Evolutionary conservation across 2,888 invertebrate genomes (phyloP), one percentile per base, ranked within the genome.

Genomic region (Timandra comae): DNA sequence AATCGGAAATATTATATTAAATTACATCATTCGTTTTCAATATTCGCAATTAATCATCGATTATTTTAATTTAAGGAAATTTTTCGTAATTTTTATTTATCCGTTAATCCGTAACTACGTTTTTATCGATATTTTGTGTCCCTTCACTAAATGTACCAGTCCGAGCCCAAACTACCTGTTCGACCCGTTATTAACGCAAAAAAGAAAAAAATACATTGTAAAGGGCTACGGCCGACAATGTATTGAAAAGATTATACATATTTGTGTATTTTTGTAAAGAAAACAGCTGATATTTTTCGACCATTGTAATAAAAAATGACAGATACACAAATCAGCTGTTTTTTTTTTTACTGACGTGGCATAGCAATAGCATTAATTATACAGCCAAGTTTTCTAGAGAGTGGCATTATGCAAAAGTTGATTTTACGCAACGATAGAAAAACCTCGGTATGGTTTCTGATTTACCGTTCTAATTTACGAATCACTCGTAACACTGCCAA

Each of bases 101-200:
- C n/a, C n/a, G n/a, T n/a, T n/a, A n/a, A n/a, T n/a, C n/a, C n/a
- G n/a, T n/a, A n/a, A n/a, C n/a, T n/a, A n/a, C n/a, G n/a, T 10
- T 2, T 12, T 31, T 33, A 47, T 50, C 52, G 50, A 52, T 35
- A 46, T 11, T 24, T 9, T 11, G 8, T 10, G 16, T 40, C 41
- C 43, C 58, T 48, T 20, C 56, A 49, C 55, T 56, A 52, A 12
- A n/a, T n/a, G 27, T 37, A 46, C 47, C 37, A 43, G 50, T 53
- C 46, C 41, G 41, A 38, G 35, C 34, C 44, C 33, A 37, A 48
- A 41, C 44, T 56, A 63, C 59, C 55, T 46, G 56, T 33, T 41
- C 13, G 47, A 53, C 59, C 64, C 63, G 63, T 63, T 63, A 60
- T 41, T 33, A 39, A 40, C 37, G 46, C 38, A 38, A 34, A 35